phyloP scores from a whole-genome alignment of 2,888 invertebrate species.

The Melangyna quadrimaculata region DNA sequence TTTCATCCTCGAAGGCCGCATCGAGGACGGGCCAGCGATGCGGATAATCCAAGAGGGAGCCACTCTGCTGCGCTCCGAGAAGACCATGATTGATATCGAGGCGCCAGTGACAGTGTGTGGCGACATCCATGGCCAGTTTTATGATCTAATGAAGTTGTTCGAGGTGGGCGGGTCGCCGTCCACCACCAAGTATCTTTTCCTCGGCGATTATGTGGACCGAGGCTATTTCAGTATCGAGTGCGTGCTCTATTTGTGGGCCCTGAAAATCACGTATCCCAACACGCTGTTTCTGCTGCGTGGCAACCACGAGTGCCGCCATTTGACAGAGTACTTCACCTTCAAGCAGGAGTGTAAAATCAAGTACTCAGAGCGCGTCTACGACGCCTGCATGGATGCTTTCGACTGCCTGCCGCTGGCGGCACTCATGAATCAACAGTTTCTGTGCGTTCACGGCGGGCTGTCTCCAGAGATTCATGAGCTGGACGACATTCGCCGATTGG shows the following conservation, averaged over 20 bases:
- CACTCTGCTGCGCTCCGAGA: conserved; percentile 91
- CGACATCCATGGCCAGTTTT: conserved; percentile 99
- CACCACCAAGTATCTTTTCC: conserved; percentile 99
- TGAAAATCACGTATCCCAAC: conserved; percentile 98
- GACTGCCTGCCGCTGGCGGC: conserved; percentile 99
- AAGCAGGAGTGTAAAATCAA: conserved; percentile 99
- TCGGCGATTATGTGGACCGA: conserved; percentile 99
- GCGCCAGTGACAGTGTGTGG: conserved; percentile 99
- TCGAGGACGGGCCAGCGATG: conserved; percentile 97
- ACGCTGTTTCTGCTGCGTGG: conserved; percentile 99
- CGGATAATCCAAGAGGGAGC: conserved; percentile 98
- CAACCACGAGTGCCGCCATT: conserved; percentile 99
- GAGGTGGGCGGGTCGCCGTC: conserved; percentile 98
- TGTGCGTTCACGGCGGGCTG: conserved; percentile 99
- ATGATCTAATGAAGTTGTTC: conserved; percentile 99
- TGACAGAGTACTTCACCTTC: conserved; percentile 99
- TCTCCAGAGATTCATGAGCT: conserved; percentile 99
- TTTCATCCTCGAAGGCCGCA: conserved; percentile 98
- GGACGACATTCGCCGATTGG: conserved; percentile 98
- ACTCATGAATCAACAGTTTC: conserved; percentile 99
- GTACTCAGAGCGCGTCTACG: conserved; percentile 99
- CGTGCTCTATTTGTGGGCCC: conserved; percentile 99
- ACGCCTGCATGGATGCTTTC: conserved; percentile 99
- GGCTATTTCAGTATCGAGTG: conserved; percentile 93
- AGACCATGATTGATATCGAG: conserved; percentile 99